Evolutionary conservation across 2,797 vertebrate genomes (phyloP).

Genomic region (Picus viridis): DNA sequence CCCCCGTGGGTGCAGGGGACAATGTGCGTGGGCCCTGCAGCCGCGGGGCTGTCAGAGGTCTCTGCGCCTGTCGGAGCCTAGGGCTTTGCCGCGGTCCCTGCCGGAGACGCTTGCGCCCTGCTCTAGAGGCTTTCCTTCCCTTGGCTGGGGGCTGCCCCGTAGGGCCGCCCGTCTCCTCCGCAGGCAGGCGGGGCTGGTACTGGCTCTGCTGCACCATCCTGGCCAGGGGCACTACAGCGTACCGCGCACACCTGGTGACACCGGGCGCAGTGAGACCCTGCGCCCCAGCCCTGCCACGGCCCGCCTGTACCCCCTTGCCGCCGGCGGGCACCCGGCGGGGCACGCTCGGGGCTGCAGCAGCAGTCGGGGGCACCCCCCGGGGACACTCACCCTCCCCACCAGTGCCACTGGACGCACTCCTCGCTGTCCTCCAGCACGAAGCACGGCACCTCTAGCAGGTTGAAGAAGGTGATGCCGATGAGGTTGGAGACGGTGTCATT

Average conservation of each 20-base stretch:
- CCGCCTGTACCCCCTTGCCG: neutral
- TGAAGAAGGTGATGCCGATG: conserved; percentile 89
- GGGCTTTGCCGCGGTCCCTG: neutral
- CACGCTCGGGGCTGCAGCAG: rapidly evolving
- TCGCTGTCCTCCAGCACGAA: conserved; percentile 83
- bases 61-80: rapidly evolving
- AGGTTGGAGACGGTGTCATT: conserved; percentile 82
- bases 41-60: neutral
- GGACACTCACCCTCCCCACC: conserved; percentile 87
- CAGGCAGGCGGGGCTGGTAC: conserved; percentile 66
- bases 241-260: conserved; percentile 83
- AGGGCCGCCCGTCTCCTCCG: neutral
- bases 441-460: conserved; percentile 88
- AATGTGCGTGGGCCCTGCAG: rapidly evolving
- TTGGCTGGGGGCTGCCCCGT: neutral
- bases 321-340: neutral
- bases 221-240: conserved; percentile 78
- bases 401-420: conserved; percentile 84
- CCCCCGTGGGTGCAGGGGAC: rapidly evolving
- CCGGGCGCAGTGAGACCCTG: rapidly evolving
- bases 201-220: conserved; percentile 76
- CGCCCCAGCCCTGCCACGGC: neutral
- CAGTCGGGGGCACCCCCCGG: too few relatives aligned
- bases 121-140: neutral
- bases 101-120: neutral